Evolutionary conservation across 2,797 vertebrate genomes (phyloP), one percentile per base, ranked within the genome.

Genomic region (Loriculus beryllinus): DNA sequence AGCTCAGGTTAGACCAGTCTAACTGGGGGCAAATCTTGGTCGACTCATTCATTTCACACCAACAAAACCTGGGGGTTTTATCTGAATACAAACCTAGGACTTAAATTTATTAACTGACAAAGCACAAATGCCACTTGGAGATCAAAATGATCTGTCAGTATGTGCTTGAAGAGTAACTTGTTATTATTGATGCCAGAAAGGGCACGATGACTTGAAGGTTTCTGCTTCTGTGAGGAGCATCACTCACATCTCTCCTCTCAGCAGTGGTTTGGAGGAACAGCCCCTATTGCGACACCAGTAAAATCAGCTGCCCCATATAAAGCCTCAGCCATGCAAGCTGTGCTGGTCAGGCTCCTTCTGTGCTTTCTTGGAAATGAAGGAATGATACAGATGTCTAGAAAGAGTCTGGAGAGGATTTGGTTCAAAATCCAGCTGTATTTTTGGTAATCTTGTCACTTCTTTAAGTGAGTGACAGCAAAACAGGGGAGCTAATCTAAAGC

Each of bases 121-220:
- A 81, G 37, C 4, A 68, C 71, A 90, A 77, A 26, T 12, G 7
- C 16, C n/a, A 57, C 31, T 5, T 39, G 67, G 26, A 52, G 12
- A 25, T 69, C 1, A 2, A 80, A 86, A 45, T 0, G 0, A 47
- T 17, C 54, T 7, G 2, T 59, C 39, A 43, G 13, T 4, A 20
- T 0, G 0, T n/a, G 37, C n/a, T 37, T 39, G 23, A 82, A 62
- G 5, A 13, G 16, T 7, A 35, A 2, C 4, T 23, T 18, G 49
- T 23, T 9, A 4, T 10, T 63, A 28, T 42, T 86, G 59, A 51
- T 35, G 43, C 5, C 35, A 25, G 65, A 54, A 75, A 75, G 75
- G 17, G 3, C 23, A 40, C 12, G 19, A 22, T 7, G 6, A 33
- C 12, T 20, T 23, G 29, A 51, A 68, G 18, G 5, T 76, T 76